These are phyloP conservation scores for Apodemus speciosus DNA, from an alignment of 2,113 vertebrate species.

Conservation along the genomic window DNA sequence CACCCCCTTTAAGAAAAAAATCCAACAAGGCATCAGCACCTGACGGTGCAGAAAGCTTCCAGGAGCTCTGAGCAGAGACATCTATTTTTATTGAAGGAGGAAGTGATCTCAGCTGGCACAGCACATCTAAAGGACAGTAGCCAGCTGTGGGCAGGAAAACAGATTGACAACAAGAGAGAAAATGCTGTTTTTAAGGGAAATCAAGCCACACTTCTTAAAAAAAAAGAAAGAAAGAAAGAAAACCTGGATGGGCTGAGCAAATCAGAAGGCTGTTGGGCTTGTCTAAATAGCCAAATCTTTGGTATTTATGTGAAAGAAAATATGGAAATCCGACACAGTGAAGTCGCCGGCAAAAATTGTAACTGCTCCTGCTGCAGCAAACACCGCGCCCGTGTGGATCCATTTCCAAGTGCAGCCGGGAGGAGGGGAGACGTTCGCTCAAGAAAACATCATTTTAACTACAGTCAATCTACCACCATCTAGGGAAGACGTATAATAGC, in stretches of 20 bases:
- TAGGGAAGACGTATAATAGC: fast-evolving
- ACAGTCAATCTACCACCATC: fast-evolving
- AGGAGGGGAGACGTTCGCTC: fast-evolving
- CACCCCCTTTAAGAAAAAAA: background rate
- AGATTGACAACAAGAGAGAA: background rate
- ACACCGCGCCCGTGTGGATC: fast-evolving
- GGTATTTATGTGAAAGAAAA: background rate
- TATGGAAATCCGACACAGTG: background rate
- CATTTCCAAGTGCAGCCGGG: background rate
- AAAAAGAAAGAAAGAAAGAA: too few relatives aligned
- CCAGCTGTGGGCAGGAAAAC: constrained; percentile 42
- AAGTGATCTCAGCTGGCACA: constrained; percentile 10
- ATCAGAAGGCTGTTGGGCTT: background rate
- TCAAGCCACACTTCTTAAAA: background rate
- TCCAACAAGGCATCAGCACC: background rate
- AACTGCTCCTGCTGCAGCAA: fast-evolving
- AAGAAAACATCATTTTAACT: background rate
- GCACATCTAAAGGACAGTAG: background rate
- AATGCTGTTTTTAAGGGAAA: constrained; percentile 51
- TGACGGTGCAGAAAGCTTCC: background rate
- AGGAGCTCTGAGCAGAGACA: background rate
- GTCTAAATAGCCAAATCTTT: background rate
- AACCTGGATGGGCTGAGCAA: background rate
- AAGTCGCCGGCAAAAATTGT: background rate
- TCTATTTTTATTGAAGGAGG: constrained; percentile 36